Evolutionary conservation across 1,140 invertebrate genomes (phyloP).

Genomic region (Brachionus koreanus): DNA sequence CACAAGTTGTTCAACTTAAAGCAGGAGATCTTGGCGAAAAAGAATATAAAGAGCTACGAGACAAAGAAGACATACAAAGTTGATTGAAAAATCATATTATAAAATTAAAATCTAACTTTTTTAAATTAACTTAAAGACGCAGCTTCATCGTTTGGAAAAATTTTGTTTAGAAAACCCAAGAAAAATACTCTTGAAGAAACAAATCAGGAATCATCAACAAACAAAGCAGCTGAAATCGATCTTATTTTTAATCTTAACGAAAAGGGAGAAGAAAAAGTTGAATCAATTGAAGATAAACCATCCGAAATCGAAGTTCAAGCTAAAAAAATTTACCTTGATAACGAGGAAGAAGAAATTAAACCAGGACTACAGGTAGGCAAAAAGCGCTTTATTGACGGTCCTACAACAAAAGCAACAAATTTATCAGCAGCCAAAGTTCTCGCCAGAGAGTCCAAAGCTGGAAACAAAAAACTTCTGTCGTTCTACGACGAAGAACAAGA

Average conservation of each 20-base stretch:
- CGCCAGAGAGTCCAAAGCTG: slow-evolving; percentile 1
- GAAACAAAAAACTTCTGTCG: slow-evolving; percentile 37
- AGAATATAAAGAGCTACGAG: slow-evolving; percentile 22
- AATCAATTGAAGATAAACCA: background rate
- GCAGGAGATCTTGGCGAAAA: slow-evolving; percentile 38
- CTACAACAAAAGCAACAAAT: background rate
- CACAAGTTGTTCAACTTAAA: slow-evolving; percentile 37
- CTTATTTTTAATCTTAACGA: slow-evolving; percentile 33
- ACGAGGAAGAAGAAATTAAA: slow-evolving; percentile 13
- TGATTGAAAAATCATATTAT: background rate
- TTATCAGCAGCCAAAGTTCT: slow-evolving; percentile 21
- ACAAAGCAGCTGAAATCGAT: slow-evolving; percentile 1
- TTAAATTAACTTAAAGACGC: background rate
- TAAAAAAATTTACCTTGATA: background rate
- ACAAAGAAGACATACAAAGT: slow-evolving; percentile 39
- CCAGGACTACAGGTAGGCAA: background rate
- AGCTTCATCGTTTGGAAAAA: slow-evolving; percentile 42
- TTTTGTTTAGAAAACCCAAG: slow-evolving; percentile 11
- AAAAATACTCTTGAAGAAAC: slow-evolving; percentile 20
- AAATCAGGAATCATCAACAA: background rate
- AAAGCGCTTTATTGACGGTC: slow-evolving; percentile 36
- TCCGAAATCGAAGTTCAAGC: background rate
- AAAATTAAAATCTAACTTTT: background rate
- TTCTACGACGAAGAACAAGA: slow-evolving; percentile 42
- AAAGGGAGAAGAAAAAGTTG: slow-evolving; percentile 9